Conservation (phyloP, 2,113 vertebrate genomes). For the Caracal caracal region DNA sequence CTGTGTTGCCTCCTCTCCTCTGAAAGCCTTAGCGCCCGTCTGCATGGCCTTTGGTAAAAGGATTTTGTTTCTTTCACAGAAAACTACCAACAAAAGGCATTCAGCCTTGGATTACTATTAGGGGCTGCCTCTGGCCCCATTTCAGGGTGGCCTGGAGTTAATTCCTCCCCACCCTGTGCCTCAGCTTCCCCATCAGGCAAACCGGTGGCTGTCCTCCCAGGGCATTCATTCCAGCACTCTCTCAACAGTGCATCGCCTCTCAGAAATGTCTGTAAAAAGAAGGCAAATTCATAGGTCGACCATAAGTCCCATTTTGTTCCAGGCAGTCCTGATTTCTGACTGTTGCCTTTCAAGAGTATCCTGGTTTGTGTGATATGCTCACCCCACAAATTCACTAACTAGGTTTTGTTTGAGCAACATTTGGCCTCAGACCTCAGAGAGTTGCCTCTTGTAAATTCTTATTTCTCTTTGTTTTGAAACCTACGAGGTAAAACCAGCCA, state of each 20-base stretch:
- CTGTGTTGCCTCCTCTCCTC: background rate
- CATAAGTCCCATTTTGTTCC: background rate
- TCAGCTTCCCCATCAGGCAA: background rate
- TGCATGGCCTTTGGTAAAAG: background rate
- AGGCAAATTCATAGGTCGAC: background rate
- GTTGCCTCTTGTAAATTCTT: conserved; percentile 8
- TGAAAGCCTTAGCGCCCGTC: background rate
- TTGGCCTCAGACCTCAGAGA: background rate
- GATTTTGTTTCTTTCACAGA: background rate
- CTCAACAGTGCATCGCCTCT: background rate
- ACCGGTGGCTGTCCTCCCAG: background rate
- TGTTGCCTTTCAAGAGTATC: background rate
- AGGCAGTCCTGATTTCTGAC: background rate
- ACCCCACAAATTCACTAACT: background rate
- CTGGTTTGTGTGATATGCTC: background rate
- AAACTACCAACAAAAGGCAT: background rate
- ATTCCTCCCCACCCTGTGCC: background rate
- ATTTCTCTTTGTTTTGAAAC: conserved; percentile 35
- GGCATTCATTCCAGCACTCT: background rate
- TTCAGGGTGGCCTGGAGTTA: background rate
- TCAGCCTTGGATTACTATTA: background rate
- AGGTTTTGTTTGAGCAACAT: background rate
- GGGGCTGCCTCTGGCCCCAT: background rate
- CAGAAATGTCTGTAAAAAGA: background rate
- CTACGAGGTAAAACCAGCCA: background rate